These are phyloP conservation scores for Vulpes lagopus DNA, from an alignment of 2,113 vertebrate species.

Conservation along the genomic window DNA sequence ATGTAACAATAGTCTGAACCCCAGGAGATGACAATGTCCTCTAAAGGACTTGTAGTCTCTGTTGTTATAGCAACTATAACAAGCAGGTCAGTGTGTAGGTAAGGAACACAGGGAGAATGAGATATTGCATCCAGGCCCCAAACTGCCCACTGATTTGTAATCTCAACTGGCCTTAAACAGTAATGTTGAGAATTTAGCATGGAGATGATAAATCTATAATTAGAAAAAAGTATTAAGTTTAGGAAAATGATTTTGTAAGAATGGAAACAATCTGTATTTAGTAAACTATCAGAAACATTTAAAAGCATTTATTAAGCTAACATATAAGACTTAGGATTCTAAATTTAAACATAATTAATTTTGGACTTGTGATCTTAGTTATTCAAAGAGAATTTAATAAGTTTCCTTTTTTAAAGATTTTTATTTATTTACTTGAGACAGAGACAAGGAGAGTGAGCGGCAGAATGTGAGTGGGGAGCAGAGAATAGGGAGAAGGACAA, in stretches of 20 bases:
- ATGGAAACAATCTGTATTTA: background rate
- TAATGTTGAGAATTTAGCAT: background rate
- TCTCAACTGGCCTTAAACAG: background rate
- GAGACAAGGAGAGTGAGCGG: background rate
- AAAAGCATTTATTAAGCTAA: background rate
- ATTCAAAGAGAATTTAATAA: slow-evolving; percentile 18
- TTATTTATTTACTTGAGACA: background rate
- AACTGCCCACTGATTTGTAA: background rate
- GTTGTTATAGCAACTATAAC: background rate
- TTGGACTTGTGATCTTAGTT: background rate
- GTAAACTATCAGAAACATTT: background rate
- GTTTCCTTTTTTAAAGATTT: background rate
- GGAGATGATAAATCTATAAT: background rate
- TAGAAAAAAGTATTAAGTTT: background rate
- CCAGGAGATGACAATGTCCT: background rate
- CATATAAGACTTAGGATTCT: background rate
- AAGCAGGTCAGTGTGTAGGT: background rate
- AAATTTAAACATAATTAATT: slow-evolving; percentile 27
- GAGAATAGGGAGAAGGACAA: background rate
- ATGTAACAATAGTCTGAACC: background rate
- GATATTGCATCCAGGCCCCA: background rate
- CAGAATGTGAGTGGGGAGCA: background rate
- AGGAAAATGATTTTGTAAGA: background rate
- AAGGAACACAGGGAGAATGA: background rate
- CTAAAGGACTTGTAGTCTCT: background rate